Base-by-base conservation (phyloP, 2,113 vertebrate species). In the Halcyon malimbica region DNA sequence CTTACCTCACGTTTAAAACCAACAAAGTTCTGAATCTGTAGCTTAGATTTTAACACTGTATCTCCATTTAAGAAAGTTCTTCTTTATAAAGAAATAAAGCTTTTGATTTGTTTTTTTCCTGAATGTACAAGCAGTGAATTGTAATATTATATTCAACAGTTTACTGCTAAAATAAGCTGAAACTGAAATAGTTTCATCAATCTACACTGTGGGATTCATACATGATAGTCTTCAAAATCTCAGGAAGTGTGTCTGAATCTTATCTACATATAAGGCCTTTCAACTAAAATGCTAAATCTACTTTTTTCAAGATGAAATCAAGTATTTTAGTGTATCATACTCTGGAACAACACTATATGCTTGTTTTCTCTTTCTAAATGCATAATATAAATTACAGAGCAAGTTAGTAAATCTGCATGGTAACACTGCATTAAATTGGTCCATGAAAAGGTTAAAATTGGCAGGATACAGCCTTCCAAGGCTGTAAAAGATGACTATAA, bases 131-230 rank as follows among this genome's bases (percentile, higher is more conserved):
- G 75, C 29, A 94, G 31, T 26, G 53, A 90, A 67, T 28, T n/a
- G 14, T 67, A 80, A 94, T 90, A 86, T 41, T 0, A 68, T 70
- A 93, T 88, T 74, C 59, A 83, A 86, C 46, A 62, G 46, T 68
- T 92, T 84, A 56, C 76, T 79, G 64, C 25, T 67, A 95, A 95
- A 91, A 71, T 82, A 89, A 91, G 14, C 69, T 60, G 56, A 83
- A 91, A 78, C 21, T 44, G 29, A 87, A 94, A 89, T 68, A 90
- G 50, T 25, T 56, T 77, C 41, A 65, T 15, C 41, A 84, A 33
- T 64, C 17, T 71, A 23, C 42, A 56, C 16, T 51, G 35, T 62
- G n/a, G 13, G 37, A 50, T 65, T 89, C 76, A n/a, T 25, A 86
- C 26, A 37, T 5, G 25, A 83, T 31, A 63, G 37, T n/a, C 44